Base-by-base conservation (phyloP, 2,888 invertebrate species). In the Drosophila neotestacea region DNA sequence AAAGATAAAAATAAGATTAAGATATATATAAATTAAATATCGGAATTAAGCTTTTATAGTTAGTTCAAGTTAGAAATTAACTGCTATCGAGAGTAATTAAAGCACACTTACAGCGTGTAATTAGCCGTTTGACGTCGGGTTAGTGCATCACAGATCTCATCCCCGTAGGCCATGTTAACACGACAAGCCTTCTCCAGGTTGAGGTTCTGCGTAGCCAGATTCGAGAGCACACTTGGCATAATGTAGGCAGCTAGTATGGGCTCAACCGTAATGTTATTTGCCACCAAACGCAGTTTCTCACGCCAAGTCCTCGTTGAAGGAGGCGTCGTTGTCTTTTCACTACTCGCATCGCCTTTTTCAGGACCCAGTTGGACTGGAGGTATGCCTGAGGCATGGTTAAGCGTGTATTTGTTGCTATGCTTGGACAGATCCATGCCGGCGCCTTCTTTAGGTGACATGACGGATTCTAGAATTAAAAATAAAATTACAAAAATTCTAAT, bases 181-280 rank as follows among this genome's bases (percentile, higher is more conserved):
- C 97, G 93, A 90, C 97, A 97, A 0, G 97, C 97, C 92, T 97
- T 97, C 91, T 97, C 97, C 88, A 97, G 93, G 91, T 96, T 96
- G 54, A 97, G 93, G 92, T 97, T 97, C 92, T 97, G 97, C 44
- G 96, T 96, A 22, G 97, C 97, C 76, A 97, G 90, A 48, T 95
- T 95, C 2, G 97, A 95, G 11, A 95, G 91, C 5, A 95, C 95
- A 61, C 95, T 95, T 2, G 95, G 95, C 73, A 95, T 92, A 0
- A 95, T 94, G 81, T 94, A 95, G 62, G 94, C 94, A 2, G 94
- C 94, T 51, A 95, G 87, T 68, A 95, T 94, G 1, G 95, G 95
- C 88, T 95, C 95, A 4, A 95, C 94, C 0, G 95, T 95, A 52
- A 95, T 94, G 77, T 95, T 95, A 10, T 93, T 93, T 73, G 93